Base-by-base conservation (phyloP, 2,113 vertebrate species). In the Psittacula cyanocephala region DNA sequence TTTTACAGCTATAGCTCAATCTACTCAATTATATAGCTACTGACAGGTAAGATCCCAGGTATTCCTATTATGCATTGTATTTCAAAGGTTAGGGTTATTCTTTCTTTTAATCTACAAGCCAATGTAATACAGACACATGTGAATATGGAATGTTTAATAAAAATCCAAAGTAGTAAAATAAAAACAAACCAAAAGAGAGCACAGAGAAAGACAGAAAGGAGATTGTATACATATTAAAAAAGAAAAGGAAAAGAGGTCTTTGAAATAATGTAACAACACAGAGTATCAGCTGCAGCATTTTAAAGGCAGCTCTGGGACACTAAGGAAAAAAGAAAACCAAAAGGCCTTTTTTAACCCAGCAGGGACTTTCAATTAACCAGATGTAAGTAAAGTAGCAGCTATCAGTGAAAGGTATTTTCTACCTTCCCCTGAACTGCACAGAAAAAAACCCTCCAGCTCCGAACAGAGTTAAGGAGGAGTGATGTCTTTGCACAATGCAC, bases 21-120 rank as follows among this genome's bases (percentile, higher is more conserved):
- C 46, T 46, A 46, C 19, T 72, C 37, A 37, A 37, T 72, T 79
- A 27, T 35, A 52, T n/a, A 76, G 83, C 81, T 96, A 96, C 84
- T 35, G 94, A 98, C 97, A 95, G 93, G 93, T 98, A 98, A 98
- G 96, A 98, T 97, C 96, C 94, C 89, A 95, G 96, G 96, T 96
- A 96, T 95, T 97, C 91, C 95, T 96, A 95, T 86, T 81, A 74
- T 90, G 44, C 44, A 96, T 95, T 50, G 49, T 23, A 92, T 96
- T 96, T 96, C 57, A 41, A 96, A 96, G 93, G 57, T 91, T 29
- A 91, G 69, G 33, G 33, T 0, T 22, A 24, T 27, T 55, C 31
- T n/a, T 71, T 68, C 52, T 94, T 90, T 94, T 89, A 49, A 89
- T 76, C 53, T 87, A 37, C 37, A 95, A 96, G 92, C 80, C 71